Percentiles rank a stretch among this genome's conserved stretches.
phyloP scores from a whole-genome alignment of 2,888 invertebrate species.

The Euclidia mi region DNA sequence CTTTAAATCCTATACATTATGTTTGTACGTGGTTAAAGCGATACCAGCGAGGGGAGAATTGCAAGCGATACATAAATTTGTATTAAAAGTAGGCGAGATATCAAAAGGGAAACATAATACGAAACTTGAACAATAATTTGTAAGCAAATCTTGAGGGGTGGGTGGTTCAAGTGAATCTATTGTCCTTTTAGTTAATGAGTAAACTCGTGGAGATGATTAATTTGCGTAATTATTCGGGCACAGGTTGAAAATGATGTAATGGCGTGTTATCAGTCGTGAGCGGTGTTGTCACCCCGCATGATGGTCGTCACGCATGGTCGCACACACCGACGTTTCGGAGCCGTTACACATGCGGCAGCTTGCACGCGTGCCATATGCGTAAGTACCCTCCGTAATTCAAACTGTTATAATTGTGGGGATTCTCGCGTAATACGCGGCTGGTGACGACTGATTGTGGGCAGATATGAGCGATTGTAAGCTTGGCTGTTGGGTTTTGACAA shows the following conservation, averaged over 20 bases:
- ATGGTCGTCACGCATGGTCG: constrained; percentile 57
- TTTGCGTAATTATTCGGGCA: constrained; percentile 44
- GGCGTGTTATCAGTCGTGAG: constrained; percentile 57
- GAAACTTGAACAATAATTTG: background rate
- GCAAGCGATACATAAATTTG: constrained; percentile 31
- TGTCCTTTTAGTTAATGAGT: constrained; percentile 23
- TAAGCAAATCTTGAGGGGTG: constrained; percentile 5
- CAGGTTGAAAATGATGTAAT: constrained; percentile 61
- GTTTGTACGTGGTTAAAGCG: constrained; percentile 17
- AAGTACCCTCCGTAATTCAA: constrained; percentile 35
- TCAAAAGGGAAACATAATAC: constrained; percentile 7
- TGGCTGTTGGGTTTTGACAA: no score
- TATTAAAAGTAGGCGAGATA: constrained; percentile 25
- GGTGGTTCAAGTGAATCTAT: constrained; percentile 15
- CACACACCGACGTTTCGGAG: constrained; percentile 58
- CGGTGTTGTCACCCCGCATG: constrained; percentile 35
- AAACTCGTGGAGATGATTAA: constrained; percentile 28
- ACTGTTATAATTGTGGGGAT: no score
- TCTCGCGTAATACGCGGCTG: no score
- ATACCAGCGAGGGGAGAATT: constrained; percentile 20
- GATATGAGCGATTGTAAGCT: no score
- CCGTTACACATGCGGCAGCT: constrained; percentile 71
- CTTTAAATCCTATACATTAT: constrained; percentile 42
- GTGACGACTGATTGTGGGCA: no score
- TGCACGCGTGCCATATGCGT: constrained; percentile 54